These are phyloP conservation scores for Latrodectus elegans DNA, from an alignment of 2,888 invertebrate genomes.

Conservation along the genomic window DNA sequence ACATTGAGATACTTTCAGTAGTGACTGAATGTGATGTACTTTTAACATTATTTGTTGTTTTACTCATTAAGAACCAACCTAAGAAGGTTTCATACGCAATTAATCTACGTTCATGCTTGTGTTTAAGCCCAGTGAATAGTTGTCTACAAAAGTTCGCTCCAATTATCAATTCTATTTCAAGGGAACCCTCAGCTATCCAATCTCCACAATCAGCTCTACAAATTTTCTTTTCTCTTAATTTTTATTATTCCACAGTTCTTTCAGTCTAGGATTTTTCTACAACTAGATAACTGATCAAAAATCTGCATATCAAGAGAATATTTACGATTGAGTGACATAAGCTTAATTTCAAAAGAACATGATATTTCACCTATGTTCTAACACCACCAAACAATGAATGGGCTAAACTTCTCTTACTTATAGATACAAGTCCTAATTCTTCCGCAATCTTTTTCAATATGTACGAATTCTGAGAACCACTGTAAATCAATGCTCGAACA, in stretches of 20 bases:
- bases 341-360: not conserved
- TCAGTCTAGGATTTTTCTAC: not conserved
- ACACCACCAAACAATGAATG: not conserved
- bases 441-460: slow-evolving; percentile 11
- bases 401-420: not conserved
- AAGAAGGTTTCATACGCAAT: not conserved
- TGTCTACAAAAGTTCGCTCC: slow-evolving; percentile 2
- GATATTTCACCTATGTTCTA: not conserved
- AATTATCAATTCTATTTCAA: slow-evolving; percentile 1
- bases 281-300: not conserved
- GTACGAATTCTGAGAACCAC: not conserved
- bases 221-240: slow-evolving; percentile 1
- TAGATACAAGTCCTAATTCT: not conserved
- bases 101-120: not conserved
- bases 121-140: slow-evolving; percentile 6
- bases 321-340: not conserved
- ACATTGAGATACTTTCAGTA: not conserved
- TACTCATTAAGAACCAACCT: not conserved
- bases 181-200: not conserved
- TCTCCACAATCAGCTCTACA: not conserved
- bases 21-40: not conserved
- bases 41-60: not conserved
- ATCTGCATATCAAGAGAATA: not conserved
- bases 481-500: slow-evolving; percentile 10
- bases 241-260: not conserved